These are phyloP conservation scores for Martes martes DNA, from an alignment of 2,113 vertebrate species.

Conservation along the genomic window DNA sequence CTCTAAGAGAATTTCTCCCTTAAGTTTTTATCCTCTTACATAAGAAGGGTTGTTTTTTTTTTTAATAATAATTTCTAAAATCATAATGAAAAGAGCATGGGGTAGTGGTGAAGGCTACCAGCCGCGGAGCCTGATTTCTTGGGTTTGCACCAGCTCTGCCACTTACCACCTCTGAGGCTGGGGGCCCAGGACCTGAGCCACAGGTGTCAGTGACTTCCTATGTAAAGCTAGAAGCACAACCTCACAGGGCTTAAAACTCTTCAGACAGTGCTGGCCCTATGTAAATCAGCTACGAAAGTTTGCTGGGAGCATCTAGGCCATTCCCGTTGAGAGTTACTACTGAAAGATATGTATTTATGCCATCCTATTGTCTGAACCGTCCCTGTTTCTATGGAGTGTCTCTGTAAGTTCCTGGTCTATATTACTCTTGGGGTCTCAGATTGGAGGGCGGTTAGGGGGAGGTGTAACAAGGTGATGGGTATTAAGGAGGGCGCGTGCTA, in stretches of 20 bases:
- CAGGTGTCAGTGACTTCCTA: rapidly evolving
- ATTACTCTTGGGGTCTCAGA: no score
- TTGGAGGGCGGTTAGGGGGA: no score
- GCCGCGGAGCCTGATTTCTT: not conserved
- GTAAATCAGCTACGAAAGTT: not conserved
- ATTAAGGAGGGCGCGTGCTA: no score
- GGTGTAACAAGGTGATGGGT: no score
- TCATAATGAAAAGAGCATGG: not conserved
- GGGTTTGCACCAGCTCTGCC: not conserved
- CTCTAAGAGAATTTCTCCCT: not conserved
- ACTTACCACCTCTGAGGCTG: not conserved
- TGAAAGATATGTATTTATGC: no score
- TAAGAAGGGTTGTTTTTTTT: not conserved
- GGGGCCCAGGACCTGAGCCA: not conserved
- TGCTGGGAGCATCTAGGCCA: not conserved
- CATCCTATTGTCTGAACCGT: no score
- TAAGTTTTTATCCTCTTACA: not conserved
- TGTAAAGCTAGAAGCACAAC: not conserved
- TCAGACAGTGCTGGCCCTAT: not conserved
- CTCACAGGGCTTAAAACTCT: not conserved
- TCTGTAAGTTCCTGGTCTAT: no score
- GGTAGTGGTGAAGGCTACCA: not conserved
- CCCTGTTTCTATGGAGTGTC: no score
- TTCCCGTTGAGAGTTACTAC: no score
- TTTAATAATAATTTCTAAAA: not conserved